Conservation (phyloP, 2,797 vertebrate genomes). For the Antennarius maculatus region DNA sequence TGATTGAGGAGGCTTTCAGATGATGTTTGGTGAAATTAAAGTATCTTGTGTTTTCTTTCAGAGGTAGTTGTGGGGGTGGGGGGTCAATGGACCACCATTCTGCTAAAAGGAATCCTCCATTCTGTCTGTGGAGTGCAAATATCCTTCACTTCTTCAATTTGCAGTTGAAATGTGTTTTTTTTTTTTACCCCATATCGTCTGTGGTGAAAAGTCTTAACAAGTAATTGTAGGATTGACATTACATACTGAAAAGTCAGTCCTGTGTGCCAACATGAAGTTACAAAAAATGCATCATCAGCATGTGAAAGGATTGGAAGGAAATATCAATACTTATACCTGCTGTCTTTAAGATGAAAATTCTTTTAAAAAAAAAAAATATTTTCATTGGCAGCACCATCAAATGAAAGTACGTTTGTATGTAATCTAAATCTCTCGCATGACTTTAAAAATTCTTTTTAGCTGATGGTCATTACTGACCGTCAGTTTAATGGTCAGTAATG, state of each 20-base stretch:
- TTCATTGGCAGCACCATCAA: too few relatives aligned
- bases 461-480: too few relatives aligned
- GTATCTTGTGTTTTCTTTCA: slow-evolving; percentile 23
- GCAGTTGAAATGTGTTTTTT: background rate
- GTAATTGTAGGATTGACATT: background rate
- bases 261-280: too few relatives aligned
- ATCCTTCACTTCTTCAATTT: background rate
- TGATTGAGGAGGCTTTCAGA: slow-evolving; percentile 35
- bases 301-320: too few relatives aligned
- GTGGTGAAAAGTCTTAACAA: background rate
- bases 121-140: slow-evolving; percentile 10
- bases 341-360: too few relatives aligned
- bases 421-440: too few relatives aligned
- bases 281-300: too few relatives aligned
- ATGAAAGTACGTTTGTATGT: too few relatives aligned
- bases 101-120: slow-evolving; percentile 17
- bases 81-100: slow-evolving; percentile 17
- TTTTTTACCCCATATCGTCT: background rate
- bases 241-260: background rate
- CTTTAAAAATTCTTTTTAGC: too few relatives aligned
- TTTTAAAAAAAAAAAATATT: too few relatives aligned
- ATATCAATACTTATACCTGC: too few relatives aligned
- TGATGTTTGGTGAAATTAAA: slow-evolving; percentile 30
- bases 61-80: background rate
- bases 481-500: too few relatives aligned